A percentile compares a stretch with the other conserved stretches of the same genome.
These are phyloP conservation scores for rabbit (Oryctolagus cuniculus) DNA, from an alignment of 2,113 vertebrate genomes.

Conservation along the genomic window mOryCun1.1 NC_091447.1:5049501-5050000, in stretches of 20 bases:
- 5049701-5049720: background rate
- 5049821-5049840: rapidly evolving
- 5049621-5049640: background rate
- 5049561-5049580: background rate
- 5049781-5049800: background rate
- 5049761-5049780: background rate
- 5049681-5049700: background rate
- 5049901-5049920: background rate
- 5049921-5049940: background rate
- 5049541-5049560: background rate
- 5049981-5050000: background rate
- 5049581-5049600: background rate
- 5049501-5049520: background rate
- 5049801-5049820: rapidly evolving
- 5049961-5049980: background rate
- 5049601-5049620: background rate
- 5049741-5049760: background rate
- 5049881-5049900: background rate
- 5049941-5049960: background rate
- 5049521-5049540: background rate
- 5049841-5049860: background rate
- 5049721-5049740: background rate
- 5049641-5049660: background rate
- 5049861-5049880: background rate
- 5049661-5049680: background rate